phyloP scores from a whole-genome alignment of 2,888 invertebrate genomes.

The Drosophila borealis region DNA sequence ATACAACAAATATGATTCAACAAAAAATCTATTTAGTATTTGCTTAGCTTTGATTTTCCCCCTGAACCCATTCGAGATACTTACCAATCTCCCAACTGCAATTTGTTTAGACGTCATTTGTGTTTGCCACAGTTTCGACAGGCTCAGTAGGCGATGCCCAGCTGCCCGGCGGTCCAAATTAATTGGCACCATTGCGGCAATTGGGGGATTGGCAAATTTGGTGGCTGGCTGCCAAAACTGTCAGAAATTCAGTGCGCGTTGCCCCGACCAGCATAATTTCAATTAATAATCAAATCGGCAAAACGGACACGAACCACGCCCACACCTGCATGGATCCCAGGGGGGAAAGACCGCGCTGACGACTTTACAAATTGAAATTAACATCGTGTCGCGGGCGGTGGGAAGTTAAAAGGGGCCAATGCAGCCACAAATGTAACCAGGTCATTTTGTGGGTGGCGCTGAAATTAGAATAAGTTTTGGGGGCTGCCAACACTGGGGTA shows the following conservation, averaged over 20 bases:
- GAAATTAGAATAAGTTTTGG: slow-evolving; percentile 67
- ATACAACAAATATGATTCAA: too few species aligned
- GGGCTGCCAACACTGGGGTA: neutral
- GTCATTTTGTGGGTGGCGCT: slow-evolving; percentile 62
- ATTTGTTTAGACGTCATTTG: slow-evolving; percentile 17
- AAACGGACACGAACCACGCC: slow-evolving; percentile 45
- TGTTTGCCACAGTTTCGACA: slow-evolving; percentile 22
- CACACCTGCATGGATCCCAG: slow-evolving; percentile 35
- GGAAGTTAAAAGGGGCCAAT: neutral
- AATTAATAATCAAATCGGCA: slow-evolving; percentile 76
- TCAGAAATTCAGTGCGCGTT: slow-evolving; percentile 72
- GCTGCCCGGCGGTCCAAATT: slow-evolving; percentile 35
- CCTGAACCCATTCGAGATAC: neutral
- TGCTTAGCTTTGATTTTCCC: neutral
- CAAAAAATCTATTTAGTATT: neutral
- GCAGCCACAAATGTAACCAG: slow-evolving; percentile 65
- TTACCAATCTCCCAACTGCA: slow-evolving; percentile 6
- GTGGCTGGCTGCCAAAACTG: slow-evolving; percentile 65
- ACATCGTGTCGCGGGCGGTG: slow-evolving; percentile 42
- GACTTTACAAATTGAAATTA: slow-evolving; percentile 72
- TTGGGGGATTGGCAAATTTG: slow-evolving; percentile 30
- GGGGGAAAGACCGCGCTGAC: slow-evolving; percentile 42
- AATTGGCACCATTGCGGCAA: slow-evolving; percentile 38
- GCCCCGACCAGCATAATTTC: slow-evolving; percentile 67
- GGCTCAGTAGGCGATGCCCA: slow-evolving; percentile 5